A percentile compares a stretch with the other conserved stretches of the same genome.
These are phyloP conservation scores for Epinephelus cyanopodus DNA, from an alignment of 2,113 vertebrate genomes.

Conservation along the genomic window DNA sequence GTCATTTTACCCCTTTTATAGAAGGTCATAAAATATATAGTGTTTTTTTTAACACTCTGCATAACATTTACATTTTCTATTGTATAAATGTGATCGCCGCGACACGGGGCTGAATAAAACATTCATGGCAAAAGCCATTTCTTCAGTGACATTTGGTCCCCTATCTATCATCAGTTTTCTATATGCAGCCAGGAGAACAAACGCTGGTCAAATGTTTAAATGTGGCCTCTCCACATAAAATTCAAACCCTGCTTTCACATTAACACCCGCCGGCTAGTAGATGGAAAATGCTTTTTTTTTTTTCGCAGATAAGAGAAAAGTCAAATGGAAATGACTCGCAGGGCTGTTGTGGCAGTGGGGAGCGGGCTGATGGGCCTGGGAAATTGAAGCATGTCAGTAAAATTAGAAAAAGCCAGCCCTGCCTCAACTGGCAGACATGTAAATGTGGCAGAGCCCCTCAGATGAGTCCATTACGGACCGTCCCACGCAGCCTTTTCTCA, in stretches of 20 bases:
- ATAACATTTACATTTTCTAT: slow-evolving; percentile 86
- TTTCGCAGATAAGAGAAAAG: slow-evolving; percentile 83
- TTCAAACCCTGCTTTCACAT: slow-evolving; percentile 82
- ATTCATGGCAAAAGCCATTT: slow-evolving; percentile 84
- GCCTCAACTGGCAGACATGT: slow-evolving; percentile 72
- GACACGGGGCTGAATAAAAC: slow-evolving; percentile 81
- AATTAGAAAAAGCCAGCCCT: slow-evolving; percentile 75
- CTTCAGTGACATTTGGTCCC: slow-evolving; percentile 83
- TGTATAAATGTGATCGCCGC: slow-evolving; percentile 81
- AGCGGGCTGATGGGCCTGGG: slow-evolving; percentile 66
- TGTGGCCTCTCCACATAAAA: slow-evolving; percentile 80
- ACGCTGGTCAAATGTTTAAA: slow-evolving; percentile 85
- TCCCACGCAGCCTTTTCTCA: slow-evolving; percentile 71
- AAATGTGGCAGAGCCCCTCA: slow-evolving; percentile 73
- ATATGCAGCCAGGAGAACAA: slow-evolving; percentile 80
- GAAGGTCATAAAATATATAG: slow-evolving; percentile 84
- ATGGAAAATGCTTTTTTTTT: slow-evolving; percentile 80
- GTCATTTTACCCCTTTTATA: slow-evolving; percentile 81
- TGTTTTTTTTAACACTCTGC: slow-evolving; percentile 72
- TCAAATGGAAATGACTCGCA: slow-evolving; percentile 84
- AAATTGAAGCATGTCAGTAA: slow-evolving; percentile 86
- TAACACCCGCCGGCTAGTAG: slow-evolving; percentile 81
- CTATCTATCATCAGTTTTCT: slow-evolving; percentile 84
- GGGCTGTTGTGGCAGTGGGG: slow-evolving; percentile 72
- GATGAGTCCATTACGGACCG: slow-evolving; percentile 71